Conservation (phyloP, 2,113 vertebrate species). For the Syrrhaptes paradoxus region DNA sequence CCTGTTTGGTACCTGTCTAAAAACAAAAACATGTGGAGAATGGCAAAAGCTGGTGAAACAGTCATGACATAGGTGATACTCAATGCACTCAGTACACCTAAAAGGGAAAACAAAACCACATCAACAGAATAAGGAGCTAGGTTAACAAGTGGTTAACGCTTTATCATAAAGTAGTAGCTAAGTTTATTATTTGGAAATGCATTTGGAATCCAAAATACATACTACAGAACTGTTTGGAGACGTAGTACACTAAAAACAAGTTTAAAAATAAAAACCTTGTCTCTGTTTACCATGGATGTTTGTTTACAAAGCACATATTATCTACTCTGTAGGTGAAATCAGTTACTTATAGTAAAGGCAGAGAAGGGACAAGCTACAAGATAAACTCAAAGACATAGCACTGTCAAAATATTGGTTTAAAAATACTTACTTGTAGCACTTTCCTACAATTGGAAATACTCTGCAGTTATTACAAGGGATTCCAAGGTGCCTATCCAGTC, state of each 20-base stretch:
- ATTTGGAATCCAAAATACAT: neutral
- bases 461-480: conserved; percentile 71
- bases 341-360: neutral
- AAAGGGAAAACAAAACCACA: neutral
- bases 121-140: neutral
- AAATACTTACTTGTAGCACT: conserved; percentile 73
- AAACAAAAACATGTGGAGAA: conserved; percentile 60
- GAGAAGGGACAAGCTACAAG: neutral
- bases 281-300: neutral
- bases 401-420: neutral
- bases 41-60: conserved; percentile 64
- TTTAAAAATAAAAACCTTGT: neutral
- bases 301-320: neutral
- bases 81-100: conserved; percentile 72
- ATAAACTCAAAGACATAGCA: neutral
- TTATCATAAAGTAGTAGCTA: neutral
- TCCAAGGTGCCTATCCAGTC: conserved; percentile 74
- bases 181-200: neutral
- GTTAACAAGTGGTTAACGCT: neutral
- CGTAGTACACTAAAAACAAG: neutral
- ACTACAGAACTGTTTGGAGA: neutral
- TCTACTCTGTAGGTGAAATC: neutral
- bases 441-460: conserved; percentile 69
- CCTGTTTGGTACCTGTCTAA: conserved; percentile 65
- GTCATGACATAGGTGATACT: conserved; percentile 74